phyloP scores from a whole-genome alignment of 2,888 invertebrate genomes.

The Nymphalis c-album region DNA sequence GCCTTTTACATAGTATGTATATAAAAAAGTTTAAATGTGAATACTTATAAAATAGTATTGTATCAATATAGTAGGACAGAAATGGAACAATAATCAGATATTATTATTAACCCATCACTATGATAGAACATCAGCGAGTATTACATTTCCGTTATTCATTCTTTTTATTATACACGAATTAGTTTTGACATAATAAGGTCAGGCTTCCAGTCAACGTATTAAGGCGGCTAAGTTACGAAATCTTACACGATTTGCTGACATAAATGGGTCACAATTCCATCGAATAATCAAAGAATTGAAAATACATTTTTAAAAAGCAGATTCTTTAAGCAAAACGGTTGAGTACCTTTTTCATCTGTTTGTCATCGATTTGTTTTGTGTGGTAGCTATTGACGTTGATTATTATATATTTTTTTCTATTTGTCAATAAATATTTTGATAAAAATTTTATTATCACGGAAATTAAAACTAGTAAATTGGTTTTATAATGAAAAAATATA shows the following conservation, averaged over 20 bases:
- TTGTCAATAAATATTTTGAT: no score
- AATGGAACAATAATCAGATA: not conserved
- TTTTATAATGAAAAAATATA: no score
- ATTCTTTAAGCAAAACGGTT: not conserved
- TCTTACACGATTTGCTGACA: conserved; percentile 27
- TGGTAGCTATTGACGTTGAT: no score
- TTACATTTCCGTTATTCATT: conserved; percentile 12
- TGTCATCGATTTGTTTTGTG: no score
- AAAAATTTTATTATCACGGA: no score
- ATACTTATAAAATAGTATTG: no score
- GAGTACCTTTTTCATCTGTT: no score
- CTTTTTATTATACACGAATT: conserved; percentile 22
- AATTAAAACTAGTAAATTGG: no score
- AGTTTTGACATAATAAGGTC: conserved; percentile 36
- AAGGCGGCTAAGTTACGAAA: conserved; percentile 31
- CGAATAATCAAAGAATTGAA: conserved; percentile 27
- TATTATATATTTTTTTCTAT: no score
- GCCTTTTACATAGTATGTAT: no score
- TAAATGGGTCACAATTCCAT: conserved; percentile 32
- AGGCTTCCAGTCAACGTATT: conserved; percentile 27
- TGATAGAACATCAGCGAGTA: not conserved
- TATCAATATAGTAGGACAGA: not conserved
- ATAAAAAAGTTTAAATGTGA: no score
- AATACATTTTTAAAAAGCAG: conserved; percentile 14
- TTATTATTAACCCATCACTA: conserved; percentile 9